phyloP scores from a whole-genome alignment of 2,888 invertebrate species.

The Stramonita haemastoma region DNA sequence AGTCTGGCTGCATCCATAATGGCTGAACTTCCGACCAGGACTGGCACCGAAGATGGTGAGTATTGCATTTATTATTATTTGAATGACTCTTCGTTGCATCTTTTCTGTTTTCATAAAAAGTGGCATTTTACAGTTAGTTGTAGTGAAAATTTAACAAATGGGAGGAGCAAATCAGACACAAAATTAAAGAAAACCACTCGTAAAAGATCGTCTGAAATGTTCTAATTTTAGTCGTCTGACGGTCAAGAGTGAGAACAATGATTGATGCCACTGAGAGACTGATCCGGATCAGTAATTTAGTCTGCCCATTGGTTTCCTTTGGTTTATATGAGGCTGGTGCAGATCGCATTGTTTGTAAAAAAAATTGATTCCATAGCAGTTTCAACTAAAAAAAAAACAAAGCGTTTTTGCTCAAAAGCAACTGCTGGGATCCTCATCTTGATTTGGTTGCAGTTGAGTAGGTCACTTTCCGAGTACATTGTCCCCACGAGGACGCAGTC shows the following conservation, averaged over 20 bases:
- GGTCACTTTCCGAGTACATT: constrained; percentile 10
- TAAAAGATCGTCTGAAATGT: background rate
- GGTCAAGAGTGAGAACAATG: constrained; percentile 13
- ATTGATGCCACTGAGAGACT: background rate
- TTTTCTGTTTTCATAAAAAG: background rate
- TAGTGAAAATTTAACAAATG: background rate
- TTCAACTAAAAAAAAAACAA: background rate
- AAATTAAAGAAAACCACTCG: background rate
- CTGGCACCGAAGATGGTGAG: constrained; percentile 27
- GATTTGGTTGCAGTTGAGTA: background rate
- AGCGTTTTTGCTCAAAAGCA: background rate
- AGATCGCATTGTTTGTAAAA: background rate
- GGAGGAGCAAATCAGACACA: background rate
- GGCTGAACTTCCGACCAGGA: constrained; percentile 44
- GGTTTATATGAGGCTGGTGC: background rate
- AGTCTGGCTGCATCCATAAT: constrained; percentile 41
- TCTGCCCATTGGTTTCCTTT: background rate
- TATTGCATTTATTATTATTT: constrained; percentile 7
- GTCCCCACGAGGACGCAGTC: background rate
- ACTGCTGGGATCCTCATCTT: background rate
- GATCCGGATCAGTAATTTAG: background rate
- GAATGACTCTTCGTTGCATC: constrained; percentile 30
- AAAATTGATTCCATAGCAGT: background rate
- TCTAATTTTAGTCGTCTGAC: background rate
- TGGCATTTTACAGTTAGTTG: background rate